A percentile compares a stretch with the other conserved stretches of the same genome.
Evolutionary conservation across 2,888 invertebrate species (phyloP).

Genomic region (Galerucella calmariensis): DNA sequence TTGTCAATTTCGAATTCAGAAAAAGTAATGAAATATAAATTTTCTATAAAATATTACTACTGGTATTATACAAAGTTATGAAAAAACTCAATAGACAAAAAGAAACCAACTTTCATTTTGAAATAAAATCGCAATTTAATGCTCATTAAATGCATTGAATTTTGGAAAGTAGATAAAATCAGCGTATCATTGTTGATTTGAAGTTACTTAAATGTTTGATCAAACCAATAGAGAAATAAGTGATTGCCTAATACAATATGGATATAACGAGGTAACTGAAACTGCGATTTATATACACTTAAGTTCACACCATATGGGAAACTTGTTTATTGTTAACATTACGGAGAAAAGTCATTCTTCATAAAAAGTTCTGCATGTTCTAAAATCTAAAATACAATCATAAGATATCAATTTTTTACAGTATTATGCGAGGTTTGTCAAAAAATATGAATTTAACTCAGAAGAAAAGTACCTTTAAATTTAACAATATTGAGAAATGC

Average conservation of each 20-base stretch:
- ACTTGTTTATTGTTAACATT: no score
- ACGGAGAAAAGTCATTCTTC: no score
- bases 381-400: no score
- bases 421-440: no score
- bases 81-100: conserved; percentile 40
- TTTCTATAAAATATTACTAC: conserved; percentile 21
- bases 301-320: no score
- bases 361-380: no score
- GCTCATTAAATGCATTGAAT: conserved; percentile 49
- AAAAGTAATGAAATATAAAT: neutral
- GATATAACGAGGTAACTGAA: neutral
- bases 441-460: no score
- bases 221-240: conserved; percentile 18
- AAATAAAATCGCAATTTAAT: conserved; percentile 50
- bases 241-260: conserved; percentile 17
- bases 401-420: no score
- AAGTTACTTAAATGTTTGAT: conserved; percentile 39
- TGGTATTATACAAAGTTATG: conserved; percentile 20
- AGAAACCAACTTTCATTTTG: conserved; percentile 46
- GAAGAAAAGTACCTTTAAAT: no score
- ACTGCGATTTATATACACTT: neutral
- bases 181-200: conserved; percentile 45
- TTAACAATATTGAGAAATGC: no score
- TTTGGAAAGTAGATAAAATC: conserved; percentile 48
- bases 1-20: neutral